A percentile compares a stretch with the other conserved stretches of the same genome.
Evolutionary conservation across 2,888 invertebrate species (phyloP).

Genomic region (Oligia strigilis): DNA sequence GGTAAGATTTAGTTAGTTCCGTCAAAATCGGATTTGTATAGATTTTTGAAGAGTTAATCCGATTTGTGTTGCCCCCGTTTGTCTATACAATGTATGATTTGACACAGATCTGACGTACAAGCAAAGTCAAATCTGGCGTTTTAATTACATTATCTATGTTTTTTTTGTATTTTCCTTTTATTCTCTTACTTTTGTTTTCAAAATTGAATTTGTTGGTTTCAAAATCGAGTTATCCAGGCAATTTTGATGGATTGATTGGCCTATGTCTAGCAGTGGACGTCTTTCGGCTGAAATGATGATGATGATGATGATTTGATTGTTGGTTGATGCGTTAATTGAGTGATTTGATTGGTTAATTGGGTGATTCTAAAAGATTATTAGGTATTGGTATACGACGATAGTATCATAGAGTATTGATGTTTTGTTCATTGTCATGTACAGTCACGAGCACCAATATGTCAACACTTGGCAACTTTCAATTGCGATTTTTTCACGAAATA

Average conservation of each 20-base stretch:
- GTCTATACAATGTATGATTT: conserved; percentile 9
- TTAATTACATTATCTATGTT: not conserved
- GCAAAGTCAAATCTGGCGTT: not conserved
- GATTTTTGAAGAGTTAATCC: conserved; percentile 52
- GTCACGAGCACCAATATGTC: no score
- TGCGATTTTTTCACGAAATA: no score
- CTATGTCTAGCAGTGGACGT: no score
- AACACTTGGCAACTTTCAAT: no score
- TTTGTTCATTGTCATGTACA: not conserved
- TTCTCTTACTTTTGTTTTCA: not conserved
- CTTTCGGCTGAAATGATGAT: no score
- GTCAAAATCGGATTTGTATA: conserved; percentile 38
- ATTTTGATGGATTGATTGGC: no score
- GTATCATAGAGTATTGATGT: not conserved
- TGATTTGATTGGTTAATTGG: not conserved
- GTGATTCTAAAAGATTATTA: not conserved
- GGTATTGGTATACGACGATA: not conserved
- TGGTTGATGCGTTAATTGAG: not conserved
- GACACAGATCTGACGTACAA: conserved; percentile 22
- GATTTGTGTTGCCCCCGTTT: conserved; percentile 33
- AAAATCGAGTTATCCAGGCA: not conserved
- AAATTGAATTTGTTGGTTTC: not conserved
- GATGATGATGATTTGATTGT: not conserved
- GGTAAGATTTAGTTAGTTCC: conserved; percentile 36
- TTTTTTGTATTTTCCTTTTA: not conserved